Evolutionary conservation across 2,113 vertebrate species (phyloP).

Genomic region (Xenus cinereus): DNA sequence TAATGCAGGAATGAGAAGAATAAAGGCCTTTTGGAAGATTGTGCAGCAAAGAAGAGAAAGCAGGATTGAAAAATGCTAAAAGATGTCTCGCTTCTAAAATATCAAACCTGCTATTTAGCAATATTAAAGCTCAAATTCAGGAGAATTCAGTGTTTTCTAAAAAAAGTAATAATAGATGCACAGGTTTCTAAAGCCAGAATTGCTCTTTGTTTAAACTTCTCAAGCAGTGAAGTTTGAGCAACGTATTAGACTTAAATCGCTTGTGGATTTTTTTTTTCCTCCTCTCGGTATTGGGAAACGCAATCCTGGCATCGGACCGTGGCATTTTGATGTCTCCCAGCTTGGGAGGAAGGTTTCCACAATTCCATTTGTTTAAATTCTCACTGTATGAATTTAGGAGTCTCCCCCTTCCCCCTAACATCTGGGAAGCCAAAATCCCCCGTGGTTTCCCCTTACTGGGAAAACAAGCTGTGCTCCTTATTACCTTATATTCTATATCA

Average conservation of each 20-base stretch:
- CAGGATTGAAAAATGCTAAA: constrained; percentile 75
- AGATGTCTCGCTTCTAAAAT: constrained; percentile 18
- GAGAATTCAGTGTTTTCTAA: constrained; percentile 33
- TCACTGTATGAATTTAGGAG: not conserved
- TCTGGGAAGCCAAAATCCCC: not conserved
- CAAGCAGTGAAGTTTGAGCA: not conserved
- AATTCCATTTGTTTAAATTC: not conserved
- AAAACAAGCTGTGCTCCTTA: not conserved
- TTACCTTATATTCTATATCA: constrained; percentile 64
- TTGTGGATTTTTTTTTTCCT: not conserved
- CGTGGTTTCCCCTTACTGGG: not conserved
- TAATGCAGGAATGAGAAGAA: constrained; percentile 59
- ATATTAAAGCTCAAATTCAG: constrained; percentile 80
- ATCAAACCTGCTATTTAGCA: constrained; percentile 81
- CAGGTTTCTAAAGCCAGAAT: not conserved
- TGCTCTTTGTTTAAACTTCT: not conserved
- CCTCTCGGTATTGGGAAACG: not conserved
- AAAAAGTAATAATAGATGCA: not conserved
- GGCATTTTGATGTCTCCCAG: not conserved
- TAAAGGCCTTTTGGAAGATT: constrained; percentile 71
- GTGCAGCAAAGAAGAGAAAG: constrained; percentile 73
- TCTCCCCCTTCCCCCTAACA: not conserved
- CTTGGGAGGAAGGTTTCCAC: not conserved
- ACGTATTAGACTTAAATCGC: not conserved
- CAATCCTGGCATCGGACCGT: not conserved